Conservation (phyloP, 2,888 invertebrate genomes). For the Dendrolimus pini region DNA sequence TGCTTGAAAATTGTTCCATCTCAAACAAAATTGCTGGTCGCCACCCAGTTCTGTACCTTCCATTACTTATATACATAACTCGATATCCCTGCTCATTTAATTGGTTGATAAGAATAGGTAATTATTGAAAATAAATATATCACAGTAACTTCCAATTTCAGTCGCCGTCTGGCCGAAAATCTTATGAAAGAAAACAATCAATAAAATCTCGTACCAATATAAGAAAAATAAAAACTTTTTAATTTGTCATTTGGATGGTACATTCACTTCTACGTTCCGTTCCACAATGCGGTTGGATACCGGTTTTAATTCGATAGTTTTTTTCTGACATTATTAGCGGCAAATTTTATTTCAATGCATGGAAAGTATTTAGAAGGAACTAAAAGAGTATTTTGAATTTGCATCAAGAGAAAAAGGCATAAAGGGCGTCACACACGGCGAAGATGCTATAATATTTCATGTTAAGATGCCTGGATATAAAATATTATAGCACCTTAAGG, state of each 20-base stretch:
- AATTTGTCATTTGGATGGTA: slow-evolving; percentile 76
- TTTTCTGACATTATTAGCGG: too few species aligned
- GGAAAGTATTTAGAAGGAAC: too few species aligned
- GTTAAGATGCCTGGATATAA: too few species aligned
- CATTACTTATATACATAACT: slow-evolving; percentile 78
- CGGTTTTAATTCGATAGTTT: slow-evolving; percentile 23
- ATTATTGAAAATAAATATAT: slow-evolving; percentile 76
- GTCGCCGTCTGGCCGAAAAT: slow-evolving; percentile 77
- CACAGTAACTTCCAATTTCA: slow-evolving; percentile 77
- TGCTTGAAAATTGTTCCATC: slow-evolving; percentile 93
- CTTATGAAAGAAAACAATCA: slow-evolving; percentile 78
- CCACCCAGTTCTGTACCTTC: slow-evolving; percentile 79
- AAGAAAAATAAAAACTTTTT: slow-evolving; percentile 77
- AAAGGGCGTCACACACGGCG: too few species aligned
- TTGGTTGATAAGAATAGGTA: slow-evolving; percentile 75
- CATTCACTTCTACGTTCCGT: slow-evolving; percentile 73
- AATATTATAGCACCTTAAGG: too few species aligned
- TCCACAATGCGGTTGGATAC: slow-evolving; percentile 35
- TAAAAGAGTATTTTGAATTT: too few species aligned
- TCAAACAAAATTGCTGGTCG: slow-evolving; percentile 92
- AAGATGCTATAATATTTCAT: too few species aligned
- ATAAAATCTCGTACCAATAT: slow-evolving; percentile 77
- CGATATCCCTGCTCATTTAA: slow-evolving; percentile 77
- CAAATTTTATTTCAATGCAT: too few species aligned
- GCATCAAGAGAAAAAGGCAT: too few species aligned